Evolutionary conservation across 2,888 invertebrate species (phyloP).

Genomic region (Erpobdella octoculata): DNA sequence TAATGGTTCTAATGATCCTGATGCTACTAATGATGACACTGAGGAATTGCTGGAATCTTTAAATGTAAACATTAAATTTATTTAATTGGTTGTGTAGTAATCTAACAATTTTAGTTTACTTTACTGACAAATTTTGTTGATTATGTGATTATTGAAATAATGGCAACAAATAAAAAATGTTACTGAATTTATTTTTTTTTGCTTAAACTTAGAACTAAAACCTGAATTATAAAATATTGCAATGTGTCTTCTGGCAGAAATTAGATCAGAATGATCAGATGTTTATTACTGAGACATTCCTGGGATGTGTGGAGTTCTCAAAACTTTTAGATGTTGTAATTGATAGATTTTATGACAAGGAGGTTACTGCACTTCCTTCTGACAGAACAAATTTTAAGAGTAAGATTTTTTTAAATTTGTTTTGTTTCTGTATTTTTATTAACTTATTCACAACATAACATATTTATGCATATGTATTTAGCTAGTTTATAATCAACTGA

Average conservation of each 20-base stretch:
- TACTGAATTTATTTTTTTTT: too few relatives aligned
- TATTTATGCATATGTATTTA: too few relatives aligned
- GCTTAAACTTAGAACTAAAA: too few relatives aligned
- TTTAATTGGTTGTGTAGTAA: neutral
- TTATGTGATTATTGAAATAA: neutral
- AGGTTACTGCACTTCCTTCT: slow-evolving; percentile 45
- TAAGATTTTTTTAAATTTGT: too few relatives aligned
- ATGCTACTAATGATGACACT: neutral
- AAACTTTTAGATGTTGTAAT: slow-evolving; percentile 44
- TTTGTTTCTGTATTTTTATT: too few relatives aligned
- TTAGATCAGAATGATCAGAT: slow-evolving; percentile 44
- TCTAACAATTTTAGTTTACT: too few relatives aligned
- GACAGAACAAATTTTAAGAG: slow-evolving; percentile 46
- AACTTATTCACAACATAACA: too few relatives aligned
- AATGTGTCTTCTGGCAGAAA: slow-evolving; percentile 38
- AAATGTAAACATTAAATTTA: neutral
- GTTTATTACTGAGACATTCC: slow-evolving; percentile 49
- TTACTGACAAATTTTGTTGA: neutral
- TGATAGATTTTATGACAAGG: slow-evolving; percentile 48
- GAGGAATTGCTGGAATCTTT: neutral
- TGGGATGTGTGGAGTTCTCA: slow-evolving; percentile 46
- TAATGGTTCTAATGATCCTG: neutral
- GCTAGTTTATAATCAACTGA: too few relatives aligned
- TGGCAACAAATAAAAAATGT: neutral
- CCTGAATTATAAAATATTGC: too few relatives aligned